These are phyloP conservation scores for Scrobipalpa atriplicella DNA, from an alignment of 2,888 invertebrate genomes.

Conservation along the genomic window DNA sequence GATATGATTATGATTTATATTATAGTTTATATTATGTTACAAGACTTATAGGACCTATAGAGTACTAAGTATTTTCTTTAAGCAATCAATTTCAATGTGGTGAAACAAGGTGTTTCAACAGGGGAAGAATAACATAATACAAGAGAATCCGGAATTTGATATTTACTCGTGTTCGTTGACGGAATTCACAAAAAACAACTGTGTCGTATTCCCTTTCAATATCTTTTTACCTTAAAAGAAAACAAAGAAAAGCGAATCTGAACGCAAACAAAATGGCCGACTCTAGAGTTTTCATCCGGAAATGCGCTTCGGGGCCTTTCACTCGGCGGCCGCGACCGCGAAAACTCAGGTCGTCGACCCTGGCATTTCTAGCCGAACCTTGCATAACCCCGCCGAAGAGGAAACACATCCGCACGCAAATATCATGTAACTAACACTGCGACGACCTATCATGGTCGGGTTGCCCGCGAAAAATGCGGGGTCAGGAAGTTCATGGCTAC, in stretches of 20 bases:
- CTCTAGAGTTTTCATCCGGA: slow-evolving; percentile 24
- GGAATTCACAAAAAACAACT: too few species aligned
- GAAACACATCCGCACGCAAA: slow-evolving; percentile 11
- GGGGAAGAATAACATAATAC: too few species aligned
- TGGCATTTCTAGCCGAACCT: slow-evolving; percentile 59
- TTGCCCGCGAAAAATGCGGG: slow-evolving; percentile 43
- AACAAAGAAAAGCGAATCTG: not conserved
- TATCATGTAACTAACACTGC: not conserved
- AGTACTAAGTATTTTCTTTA: too few species aligned
- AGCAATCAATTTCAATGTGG: too few species aligned
- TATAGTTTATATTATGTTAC: too few species aligned
- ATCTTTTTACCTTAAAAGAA: not conserved
- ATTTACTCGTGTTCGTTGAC: too few species aligned
- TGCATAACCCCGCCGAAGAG: slow-evolving; percentile 36
- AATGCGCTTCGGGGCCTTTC: slow-evolving; percentile 27
- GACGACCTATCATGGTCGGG: slow-evolving; percentile 40
- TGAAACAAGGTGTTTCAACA: too few species aligned
- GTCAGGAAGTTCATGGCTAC: slow-evolving; percentile 45
- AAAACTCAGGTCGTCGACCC: slow-evolving; percentile 54
- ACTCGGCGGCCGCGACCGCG: slow-evolving; percentile 27
- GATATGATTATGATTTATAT: too few species aligned
- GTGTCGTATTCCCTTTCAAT: too few species aligned
- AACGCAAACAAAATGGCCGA: slow-evolving; percentile 13
- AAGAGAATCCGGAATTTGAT: too few species aligned
- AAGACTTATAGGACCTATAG: too few species aligned